phyloP scores from a whole-genome alignment of 2,888 invertebrate species.

The Cordilura impudica region DNA sequence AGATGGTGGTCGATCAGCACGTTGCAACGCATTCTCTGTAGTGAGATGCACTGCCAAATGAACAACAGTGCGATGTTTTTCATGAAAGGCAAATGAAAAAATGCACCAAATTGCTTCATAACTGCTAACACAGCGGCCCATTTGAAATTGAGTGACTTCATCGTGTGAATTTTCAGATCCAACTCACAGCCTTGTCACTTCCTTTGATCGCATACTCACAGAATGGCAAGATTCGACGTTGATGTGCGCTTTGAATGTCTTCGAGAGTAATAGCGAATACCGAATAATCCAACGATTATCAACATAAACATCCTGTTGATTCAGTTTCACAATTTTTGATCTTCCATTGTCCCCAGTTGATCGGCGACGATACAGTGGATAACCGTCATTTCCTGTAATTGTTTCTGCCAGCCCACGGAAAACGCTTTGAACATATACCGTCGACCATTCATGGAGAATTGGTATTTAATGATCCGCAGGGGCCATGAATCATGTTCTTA shows the following conservation, averaged over 20 bases:
- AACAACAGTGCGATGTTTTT: slow-evolving; percentile 38
- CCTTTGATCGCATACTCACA: slow-evolving; percentile 74
- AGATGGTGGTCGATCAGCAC: slow-evolving; percentile 22
- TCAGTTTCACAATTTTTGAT: slow-evolving; percentile 39
- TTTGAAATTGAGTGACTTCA: slow-evolving; percentile 49
- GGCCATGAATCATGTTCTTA: too few relatives aligned
- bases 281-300: slow-evolving; percentile 73
- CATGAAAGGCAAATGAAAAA: slow-evolving; percentile 32
- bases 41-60: slow-evolving; percentile 37
- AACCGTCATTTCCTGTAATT: too few relatives aligned
- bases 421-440: not conserved
- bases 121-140: slow-evolving; percentile 66
- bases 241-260: slow-evolving; percentile 71
- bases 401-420: slow-evolving; percentile 57
- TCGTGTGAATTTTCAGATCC: too few relatives aligned
- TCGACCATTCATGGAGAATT: not conserved
- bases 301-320: slow-evolving; percentile 46
- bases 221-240: slow-evolving; percentile 77
- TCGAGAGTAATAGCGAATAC: slow-evolving; percentile 68
- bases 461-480: too few relatives aligned
- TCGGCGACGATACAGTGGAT: slow-evolving; percentile 68
- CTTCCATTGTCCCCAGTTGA: slow-evolving; percentile 41
- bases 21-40: slow-evolving; percentile 15
- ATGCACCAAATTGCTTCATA: slow-evolving; percentile 22
- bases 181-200: slow-evolving; percentile 74